Percentiles rank a stretch among this genome's conserved stretches.
Evolutionary conservation across 2,797 vertebrate genomes (phyloP).

Genomic region (Miichthys miiuy): DNA sequence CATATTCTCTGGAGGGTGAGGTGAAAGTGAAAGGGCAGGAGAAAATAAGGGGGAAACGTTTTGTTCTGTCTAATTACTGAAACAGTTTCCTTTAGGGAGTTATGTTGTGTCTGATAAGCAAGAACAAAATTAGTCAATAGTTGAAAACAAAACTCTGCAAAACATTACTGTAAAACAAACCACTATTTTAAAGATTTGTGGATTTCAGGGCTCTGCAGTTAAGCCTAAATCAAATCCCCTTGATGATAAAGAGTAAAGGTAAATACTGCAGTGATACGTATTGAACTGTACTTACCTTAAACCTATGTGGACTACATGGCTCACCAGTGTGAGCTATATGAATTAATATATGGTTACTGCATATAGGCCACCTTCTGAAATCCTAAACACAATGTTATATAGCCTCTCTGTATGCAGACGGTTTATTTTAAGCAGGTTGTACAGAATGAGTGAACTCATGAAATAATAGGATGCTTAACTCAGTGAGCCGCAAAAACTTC

Average conservation of each 20-base stretch:
- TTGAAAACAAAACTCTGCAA: slow-evolving; percentile 19
- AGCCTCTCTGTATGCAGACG: slow-evolving; percentile 43
- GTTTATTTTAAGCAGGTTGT: slow-evolving; percentile 63
- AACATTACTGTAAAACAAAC: slow-evolving; percentile 24
- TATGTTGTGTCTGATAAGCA: slow-evolving; percentile 38
- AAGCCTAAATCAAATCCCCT: background rate
- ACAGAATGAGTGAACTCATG: slow-evolving; percentile 47
- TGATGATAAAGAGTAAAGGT: background rate
- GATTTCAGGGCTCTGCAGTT: background rate
- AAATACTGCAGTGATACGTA: background rate
- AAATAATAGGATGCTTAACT: slow-evolving; percentile 74
- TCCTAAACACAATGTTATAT: slow-evolving; percentile 42
- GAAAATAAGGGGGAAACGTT: slow-evolving; percentile 8
- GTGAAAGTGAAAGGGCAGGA: slow-evolving; percentile 28
- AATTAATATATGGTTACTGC: slow-evolving; percentile 39
- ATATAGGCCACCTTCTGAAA: slow-evolving; percentile 38
- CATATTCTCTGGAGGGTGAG: slow-evolving; percentile 10
- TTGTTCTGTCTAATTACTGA: slow-evolving; percentile 42
- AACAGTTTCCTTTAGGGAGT: slow-evolving; percentile 33
- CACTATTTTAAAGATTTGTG: slow-evolving; percentile 11
- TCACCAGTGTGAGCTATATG: background rate
- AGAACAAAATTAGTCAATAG: slow-evolving; percentile 27
- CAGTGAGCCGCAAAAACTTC: slow-evolving; percentile 69
- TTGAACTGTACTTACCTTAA: slow-evolving; percentile 14
- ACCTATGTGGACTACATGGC: background rate